phyloP scores from a whole-genome alignment of 2,888 invertebrate species.

The Odontothrips loti region DNA sequence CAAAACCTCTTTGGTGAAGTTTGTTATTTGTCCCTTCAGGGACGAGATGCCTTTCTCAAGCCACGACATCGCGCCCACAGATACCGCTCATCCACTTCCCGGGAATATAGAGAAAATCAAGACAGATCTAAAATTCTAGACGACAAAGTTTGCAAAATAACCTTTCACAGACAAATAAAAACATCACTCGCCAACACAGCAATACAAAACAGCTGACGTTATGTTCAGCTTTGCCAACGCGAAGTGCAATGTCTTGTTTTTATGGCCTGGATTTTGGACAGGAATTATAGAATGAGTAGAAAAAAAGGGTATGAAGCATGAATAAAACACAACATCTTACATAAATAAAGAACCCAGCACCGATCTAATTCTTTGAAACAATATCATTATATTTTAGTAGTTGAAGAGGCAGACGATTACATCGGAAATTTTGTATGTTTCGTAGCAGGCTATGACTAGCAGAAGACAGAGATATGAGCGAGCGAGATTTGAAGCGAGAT shows the following conservation, averaged over 20 bases:
- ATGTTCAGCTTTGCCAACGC: neutral
- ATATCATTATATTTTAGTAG: neutral
- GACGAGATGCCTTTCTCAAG: slow-evolving; percentile 51
- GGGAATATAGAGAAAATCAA: neutral
- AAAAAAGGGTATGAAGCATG: neutral
- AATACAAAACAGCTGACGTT: slow-evolving; percentile 13
- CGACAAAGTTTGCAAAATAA: neutral
- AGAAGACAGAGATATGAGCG: neutral
- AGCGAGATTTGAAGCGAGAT: neutral
- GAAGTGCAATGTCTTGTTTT: neutral
- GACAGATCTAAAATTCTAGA: neutral
- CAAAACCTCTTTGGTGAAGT: slow-evolving; percentile 83
- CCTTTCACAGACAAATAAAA: neutral
- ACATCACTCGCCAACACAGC: slow-evolving; percentile 25
- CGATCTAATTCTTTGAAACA: neutral
- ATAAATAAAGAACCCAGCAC: neutral
- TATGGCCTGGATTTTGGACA: neutral
- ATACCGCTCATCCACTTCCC: neutral
- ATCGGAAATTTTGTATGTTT: neutral
- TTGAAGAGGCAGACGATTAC: neutral
- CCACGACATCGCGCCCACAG: slow-evolving; percentile 44
- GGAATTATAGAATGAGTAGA: neutral
- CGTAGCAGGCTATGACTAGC: neutral
- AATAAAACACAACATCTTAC: neutral
- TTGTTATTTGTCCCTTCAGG: slow-evolving; percentile 81